Evolutionary conservation across 2,797 vertebrate genomes (phyloP).

Genomic region (Falco cherrug): DNA sequence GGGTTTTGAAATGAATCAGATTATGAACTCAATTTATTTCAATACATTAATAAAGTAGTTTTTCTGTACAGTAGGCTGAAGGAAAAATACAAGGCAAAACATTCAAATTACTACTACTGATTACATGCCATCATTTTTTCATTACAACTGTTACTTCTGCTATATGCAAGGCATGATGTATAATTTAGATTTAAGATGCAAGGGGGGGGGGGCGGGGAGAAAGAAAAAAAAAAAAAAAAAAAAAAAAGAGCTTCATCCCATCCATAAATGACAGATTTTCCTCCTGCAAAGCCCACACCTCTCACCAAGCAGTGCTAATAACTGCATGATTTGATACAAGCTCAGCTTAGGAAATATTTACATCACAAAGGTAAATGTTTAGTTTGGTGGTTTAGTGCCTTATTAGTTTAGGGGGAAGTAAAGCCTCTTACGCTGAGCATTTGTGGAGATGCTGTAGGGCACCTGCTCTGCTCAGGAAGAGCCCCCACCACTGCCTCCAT

Average conservation of each 20-base stretch:
- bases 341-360: constrained; percentile 25
- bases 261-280: not conserved
- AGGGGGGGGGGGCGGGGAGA: not conserved
- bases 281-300: not conserved
- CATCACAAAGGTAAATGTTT: constrained; percentile 35
- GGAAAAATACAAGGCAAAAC: not conserved
- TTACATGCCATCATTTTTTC: not conserved
- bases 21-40: not conserved
- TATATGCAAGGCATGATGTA: not conserved
- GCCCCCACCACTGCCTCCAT: accelerated
- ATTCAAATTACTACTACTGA: not conserved
- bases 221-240: no score
- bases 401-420: not conserved
- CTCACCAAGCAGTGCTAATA: not conserved
- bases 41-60: not conserved
- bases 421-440: not conserved
- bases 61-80: not conserved
- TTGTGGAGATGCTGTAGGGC: not conserved
- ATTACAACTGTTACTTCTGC: not conserved
- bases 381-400: not conserved
- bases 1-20: not conserved
- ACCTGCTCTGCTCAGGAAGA: not conserved
- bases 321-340: not conserved
- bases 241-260: not conserved
- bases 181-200: not conserved